These are phyloP conservation scores for Hiodon alosoides DNA, from an alignment of 2,113 vertebrate genomes.

Conservation along the genomic window DNA sequence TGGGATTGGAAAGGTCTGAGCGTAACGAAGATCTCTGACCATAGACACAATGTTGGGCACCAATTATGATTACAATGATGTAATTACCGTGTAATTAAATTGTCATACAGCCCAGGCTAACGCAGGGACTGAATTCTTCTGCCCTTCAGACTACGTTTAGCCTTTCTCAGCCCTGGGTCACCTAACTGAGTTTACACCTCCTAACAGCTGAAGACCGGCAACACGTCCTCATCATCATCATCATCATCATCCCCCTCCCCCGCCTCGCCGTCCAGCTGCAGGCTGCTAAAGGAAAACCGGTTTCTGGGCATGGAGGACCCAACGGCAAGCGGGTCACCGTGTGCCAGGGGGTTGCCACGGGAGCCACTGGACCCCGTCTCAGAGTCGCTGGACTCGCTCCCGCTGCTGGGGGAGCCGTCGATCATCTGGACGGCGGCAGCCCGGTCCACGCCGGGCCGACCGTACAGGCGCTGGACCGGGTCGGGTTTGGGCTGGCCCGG, in stretches of 20 bases:
- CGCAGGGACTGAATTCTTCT: not conserved
- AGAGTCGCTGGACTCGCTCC: constrained; percentile 84
- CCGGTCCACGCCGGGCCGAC: constrained; percentile 40
- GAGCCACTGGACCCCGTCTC: constrained; percentile 68
- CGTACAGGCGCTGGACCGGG: constrained; percentile 41
- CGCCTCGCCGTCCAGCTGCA: constrained; percentile 71
- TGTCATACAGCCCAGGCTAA: not conserved
- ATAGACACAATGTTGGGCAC: no score
- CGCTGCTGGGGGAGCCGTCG: constrained; percentile 78
- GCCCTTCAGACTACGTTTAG: no score
- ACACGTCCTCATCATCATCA: constrained; percentile 72
- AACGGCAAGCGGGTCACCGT: constrained; percentile 56
- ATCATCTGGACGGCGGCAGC: constrained; percentile 67
- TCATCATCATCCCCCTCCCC: constrained; percentile 65
- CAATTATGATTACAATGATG: no score
- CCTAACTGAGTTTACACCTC: not conserved
- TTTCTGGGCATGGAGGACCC: constrained; percentile 64
- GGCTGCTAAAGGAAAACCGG: constrained; percentile 69
- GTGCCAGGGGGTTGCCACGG: constrained; percentile 55
- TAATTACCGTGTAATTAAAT: not conserved
- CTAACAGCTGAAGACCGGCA: constrained; percentile 69
- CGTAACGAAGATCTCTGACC: no score
- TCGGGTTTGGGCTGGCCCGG: constrained; percentile 51
- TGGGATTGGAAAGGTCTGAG: no score
- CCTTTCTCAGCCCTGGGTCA: no score